Evolutionary conservation across 2,113 vertebrate genomes (phyloP), one percentile per base, ranked within the genome.

Genomic region (Scomber scombrus): DNA sequence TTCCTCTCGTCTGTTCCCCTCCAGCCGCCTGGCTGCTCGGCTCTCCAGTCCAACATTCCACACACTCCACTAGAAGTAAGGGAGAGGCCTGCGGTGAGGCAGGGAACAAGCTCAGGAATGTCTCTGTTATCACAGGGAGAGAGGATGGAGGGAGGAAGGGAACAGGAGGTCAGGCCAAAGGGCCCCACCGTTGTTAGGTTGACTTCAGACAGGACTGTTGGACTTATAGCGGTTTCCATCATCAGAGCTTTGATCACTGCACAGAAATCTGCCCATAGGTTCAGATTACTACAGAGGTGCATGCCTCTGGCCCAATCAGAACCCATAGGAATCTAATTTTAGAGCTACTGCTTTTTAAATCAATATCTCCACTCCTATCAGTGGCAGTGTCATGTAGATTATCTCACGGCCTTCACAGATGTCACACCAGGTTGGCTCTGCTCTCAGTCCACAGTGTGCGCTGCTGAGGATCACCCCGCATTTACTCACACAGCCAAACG

Each of bases 301-400:
- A 45, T 19, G 68, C 81, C 83, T 57, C 58, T 45, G 60, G 72
- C 80, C 88, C 88, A 81, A 89, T 82, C 86, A 78, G 67, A 79
- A 81, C 52, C 52, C 73, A 66, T 16, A 51, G 62, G 80, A 61
- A 79, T 93, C 91, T 92, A 91, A 94, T 90, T 94, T 93, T 92
- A 94, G 93, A 88, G 78, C 73, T 57, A 78, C 67, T 10, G 81
- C 86, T 92, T 94, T 93, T 95, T 91, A 93, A 93, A 94, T 94
- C 92, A 87, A 94, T 94, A 93, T 85, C 86, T 90, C 63, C 52
- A 46, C 64, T 78, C 73, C 80, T 85, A 85, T 94, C 90, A 83
- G 84, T 81, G 69, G 81, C 75, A 66, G 84, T 93, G 94, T 92
- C 92, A 91, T 91, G 88, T 91, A 87, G 89, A 94, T 94, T 90